Evolutionary conservation across 2,888 invertebrate genomes (phyloP).

Genomic region (Parnassius smintheus): DNA sequence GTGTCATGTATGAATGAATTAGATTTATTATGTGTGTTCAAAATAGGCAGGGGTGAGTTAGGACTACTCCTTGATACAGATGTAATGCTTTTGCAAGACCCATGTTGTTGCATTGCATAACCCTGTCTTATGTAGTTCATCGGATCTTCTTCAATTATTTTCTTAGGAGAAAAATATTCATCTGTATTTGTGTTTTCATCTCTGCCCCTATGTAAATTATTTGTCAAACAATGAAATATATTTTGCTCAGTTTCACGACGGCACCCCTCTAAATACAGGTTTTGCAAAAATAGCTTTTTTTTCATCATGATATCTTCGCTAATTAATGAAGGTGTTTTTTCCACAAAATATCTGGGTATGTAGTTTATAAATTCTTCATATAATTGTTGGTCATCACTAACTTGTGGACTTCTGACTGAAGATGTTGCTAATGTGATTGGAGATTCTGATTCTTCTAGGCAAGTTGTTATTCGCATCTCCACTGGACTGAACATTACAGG

Average conservation of each 20-base stretch:
- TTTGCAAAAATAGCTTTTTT: conserved; percentile 42
- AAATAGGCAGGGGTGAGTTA: conserved; percentile 10
- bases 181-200: neutral
- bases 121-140: conserved; percentile 44
- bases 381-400: conserved; percentile 37
- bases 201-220: neutral
- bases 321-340: conserved; percentile 40
- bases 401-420: conserved; percentile 29
- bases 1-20: conserved; percentile 40
- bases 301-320: conserved; percentile 45
- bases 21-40: conserved; percentile 18
- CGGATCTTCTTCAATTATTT: conserved; percentile 44
- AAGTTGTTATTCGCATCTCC: neutral
- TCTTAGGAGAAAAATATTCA: conserved; percentile 20
- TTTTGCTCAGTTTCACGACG: conserved; percentile 37
- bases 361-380: conserved; percentile 55
- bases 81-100: conserved; percentile 1
- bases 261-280: conserved; percentile 40
- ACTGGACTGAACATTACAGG: conserved; percentile 38
- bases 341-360: conserved; percentile 46
- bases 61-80: conserved; percentile 7
- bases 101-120: conserved; percentile 28
- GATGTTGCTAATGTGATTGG: conserved; percentile 27
- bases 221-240: conserved; percentile 33
- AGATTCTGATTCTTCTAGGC: conserved; percentile 20